A percentile compares a stretch with the other conserved stretches of the same genome.
phyloP scores from a whole-genome alignment of 2,113 vertebrate species.

The Polypterus senegalus region DNA sequence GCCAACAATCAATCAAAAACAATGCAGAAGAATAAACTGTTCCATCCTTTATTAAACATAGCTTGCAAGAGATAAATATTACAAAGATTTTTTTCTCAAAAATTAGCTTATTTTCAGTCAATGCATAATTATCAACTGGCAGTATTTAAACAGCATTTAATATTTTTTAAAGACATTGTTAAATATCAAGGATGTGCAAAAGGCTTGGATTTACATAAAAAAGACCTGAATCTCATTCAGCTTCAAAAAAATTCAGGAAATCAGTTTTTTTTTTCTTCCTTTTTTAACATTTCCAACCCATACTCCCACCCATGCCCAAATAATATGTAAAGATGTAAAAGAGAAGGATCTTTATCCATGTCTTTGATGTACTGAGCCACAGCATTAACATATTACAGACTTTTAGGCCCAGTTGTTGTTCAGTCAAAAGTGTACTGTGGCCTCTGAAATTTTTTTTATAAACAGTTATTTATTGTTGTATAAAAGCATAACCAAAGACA shows the following conservation, averaged over 20 bases:
- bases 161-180: conserved; percentile 73
- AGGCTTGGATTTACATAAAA: conserved; percentile 57
- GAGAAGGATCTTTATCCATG: no score
- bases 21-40: conserved; percentile 64
- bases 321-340: no score
- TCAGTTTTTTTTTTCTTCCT: no score
- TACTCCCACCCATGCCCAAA: no score
- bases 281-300: no score
- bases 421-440: neutral
- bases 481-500: neutral
- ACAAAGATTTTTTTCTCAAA: conserved; percentile 93
- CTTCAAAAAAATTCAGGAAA: no score
- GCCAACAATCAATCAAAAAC: conserved; percentile 24
- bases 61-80: conserved; percentile 97
- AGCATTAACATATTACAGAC: no score
- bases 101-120: conserved; percentile 88
- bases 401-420: no score
- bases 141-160: conserved; percentile 79
- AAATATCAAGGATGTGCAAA: conserved; percentile 84
- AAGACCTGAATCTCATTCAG: conserved; percentile 28
- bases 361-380: no score
- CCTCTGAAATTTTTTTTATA: neutral
- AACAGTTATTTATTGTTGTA: neutral
- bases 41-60: conserved; percentile 98
- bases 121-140: conserved; percentile 77